Base-by-base conservation (phyloP, 2,888 invertebrate species). In the Hirtodrosophila trivittata region DNA sequence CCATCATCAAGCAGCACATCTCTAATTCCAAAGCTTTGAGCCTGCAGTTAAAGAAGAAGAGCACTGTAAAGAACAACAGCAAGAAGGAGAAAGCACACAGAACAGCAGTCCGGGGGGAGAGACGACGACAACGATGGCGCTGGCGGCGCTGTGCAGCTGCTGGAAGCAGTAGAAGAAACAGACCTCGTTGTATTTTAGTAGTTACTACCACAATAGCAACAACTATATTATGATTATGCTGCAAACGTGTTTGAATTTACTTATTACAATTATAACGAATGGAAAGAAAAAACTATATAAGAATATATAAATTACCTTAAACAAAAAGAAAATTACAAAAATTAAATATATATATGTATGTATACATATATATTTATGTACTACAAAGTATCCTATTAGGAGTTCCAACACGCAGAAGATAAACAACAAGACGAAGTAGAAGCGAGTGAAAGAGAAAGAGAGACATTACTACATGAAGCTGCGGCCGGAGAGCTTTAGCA, bases 11-110 rank as follows among this genome's bases (percentile, higher is more conserved):
- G 68, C 67, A 73, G 62, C 74, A 72, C 68, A 85, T 86, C 82
- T 84, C 82, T 80, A 85, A 87, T 87, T 85, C 87, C 87, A 80
- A 76, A 85, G 81, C 85, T 72, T 63, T 77, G 75, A 85, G 85
- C 78, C 74, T 83, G 72, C 85, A 74, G 82, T 62, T 37, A 46
- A 55, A 58, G 30, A 56, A 39, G 42, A 57, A 46, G 30, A 65
- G 46, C 56, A 65, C 52, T 38, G 39, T 56, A 56, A 30, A 45
- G 50, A 51, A 63, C 54, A 60, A 59, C 65, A 33, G 9, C 33
- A 16, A 18, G 28, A 65, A 52, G 59, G 46, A 57, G 73, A 57
- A 65, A 78, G 68, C 47, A 66, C 58, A 50, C 58, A 38, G 46
- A 54, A 50, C 45, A 58, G 65, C 49, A 57, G 49, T 52, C 62